A percentile compares a stretch with the other conserved stretches of the same genome.
Evolutionary conservation across 1,140 invertebrate species (phyloP).

Genomic region (Battus philenor): DNA sequence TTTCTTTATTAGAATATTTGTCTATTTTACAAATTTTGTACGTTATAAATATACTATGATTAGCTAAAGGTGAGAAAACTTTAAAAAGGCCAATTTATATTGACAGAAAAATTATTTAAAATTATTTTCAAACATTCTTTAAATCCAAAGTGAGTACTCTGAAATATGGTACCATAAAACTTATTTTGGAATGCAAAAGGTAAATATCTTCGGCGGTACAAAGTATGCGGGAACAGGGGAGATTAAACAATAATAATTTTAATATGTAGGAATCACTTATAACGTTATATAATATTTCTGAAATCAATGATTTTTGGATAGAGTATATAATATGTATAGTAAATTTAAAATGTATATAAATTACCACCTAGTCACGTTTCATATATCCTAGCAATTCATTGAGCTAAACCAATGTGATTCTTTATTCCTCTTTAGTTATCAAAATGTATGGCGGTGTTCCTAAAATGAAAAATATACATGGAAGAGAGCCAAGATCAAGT

Average conservation of each 20-base stretch:
- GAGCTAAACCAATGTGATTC: constrained; percentile 5
- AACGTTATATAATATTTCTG: neutral
- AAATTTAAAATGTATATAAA: neutral
- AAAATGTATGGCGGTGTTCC: constrained; percentile 11
- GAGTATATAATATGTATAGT: too few relatives aligned
- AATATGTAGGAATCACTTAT: neutral
- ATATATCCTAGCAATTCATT: neutral
- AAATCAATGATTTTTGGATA: too few relatives aligned
- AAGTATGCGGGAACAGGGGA: neutral
- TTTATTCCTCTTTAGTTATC: constrained; percentile 11
- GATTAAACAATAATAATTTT: too few relatives aligned
- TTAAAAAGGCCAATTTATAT: too few relatives aligned
- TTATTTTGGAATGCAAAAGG: neutral
- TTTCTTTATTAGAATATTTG: too few relatives aligned
- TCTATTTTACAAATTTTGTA: too few relatives aligned
- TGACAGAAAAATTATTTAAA: too few relatives aligned
- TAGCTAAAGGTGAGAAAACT: too few relatives aligned
- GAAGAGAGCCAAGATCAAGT: constrained; percentile 6
- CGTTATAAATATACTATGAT: too few relatives aligned
- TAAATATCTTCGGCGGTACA: neutral
- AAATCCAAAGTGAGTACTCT: too few relatives aligned
- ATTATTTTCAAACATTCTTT: too few relatives aligned
- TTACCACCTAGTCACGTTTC: neutral
- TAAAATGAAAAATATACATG: constrained; percentile 17
- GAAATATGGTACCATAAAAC: too few relatives aligned